phyloP scores from a whole-genome alignment of 2,888 invertebrate species.

The Chrysotoxum bicinctum region DNA sequence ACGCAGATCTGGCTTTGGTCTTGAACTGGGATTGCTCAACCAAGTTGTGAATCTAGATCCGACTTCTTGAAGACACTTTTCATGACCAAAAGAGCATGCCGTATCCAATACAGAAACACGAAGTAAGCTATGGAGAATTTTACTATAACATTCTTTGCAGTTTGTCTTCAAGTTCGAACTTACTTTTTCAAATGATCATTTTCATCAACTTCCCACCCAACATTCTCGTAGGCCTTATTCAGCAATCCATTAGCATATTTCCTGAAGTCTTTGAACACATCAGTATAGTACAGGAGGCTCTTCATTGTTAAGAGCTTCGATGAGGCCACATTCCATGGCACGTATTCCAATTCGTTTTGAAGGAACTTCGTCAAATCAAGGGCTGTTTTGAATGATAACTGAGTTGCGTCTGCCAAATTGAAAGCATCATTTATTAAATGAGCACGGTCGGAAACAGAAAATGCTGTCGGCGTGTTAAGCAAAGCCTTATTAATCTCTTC shows the following conservation, averaged over 20 bases:
- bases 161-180: slow-evolving; percentile 5
- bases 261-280: slow-evolving; percentile 83
- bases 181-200: slow-evolving; percentile 82
- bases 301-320: slow-evolving; percentile 83
- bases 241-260: slow-evolving; percentile 85
- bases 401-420: slow-evolving; percentile 88
- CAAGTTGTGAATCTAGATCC: slow-evolving; percentile 84
- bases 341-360: slow-evolving; percentile 85
- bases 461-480: slow-evolving; percentile 74
- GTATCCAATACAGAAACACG: slow-evolving; percentile 85
- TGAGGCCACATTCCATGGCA: slow-evolving; percentile 90
- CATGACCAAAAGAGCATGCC: slow-evolving; percentile 85
- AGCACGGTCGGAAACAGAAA: slow-evolving; percentile 88
- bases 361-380: slow-evolving; percentile 88
- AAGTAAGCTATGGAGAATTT: slow-evolving; percentile 83
- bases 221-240: slow-evolving; percentile 83
- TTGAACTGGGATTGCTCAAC: slow-evolving; percentile 82
- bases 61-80: slow-evolving; percentile 85
- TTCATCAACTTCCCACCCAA: slow-evolving; percentile 84
- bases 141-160: background rate
- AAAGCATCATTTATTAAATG: slow-evolving; percentile 92
- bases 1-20: slow-evolving; percentile 86
- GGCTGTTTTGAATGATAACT: slow-evolving; percentile 86
- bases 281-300: slow-evolving; percentile 83
- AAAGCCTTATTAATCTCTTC: slow-evolving; percentile 79